Conservation (phyloP, 1,140 invertebrate genomes). For the Steinernema feltiae region DNA sequence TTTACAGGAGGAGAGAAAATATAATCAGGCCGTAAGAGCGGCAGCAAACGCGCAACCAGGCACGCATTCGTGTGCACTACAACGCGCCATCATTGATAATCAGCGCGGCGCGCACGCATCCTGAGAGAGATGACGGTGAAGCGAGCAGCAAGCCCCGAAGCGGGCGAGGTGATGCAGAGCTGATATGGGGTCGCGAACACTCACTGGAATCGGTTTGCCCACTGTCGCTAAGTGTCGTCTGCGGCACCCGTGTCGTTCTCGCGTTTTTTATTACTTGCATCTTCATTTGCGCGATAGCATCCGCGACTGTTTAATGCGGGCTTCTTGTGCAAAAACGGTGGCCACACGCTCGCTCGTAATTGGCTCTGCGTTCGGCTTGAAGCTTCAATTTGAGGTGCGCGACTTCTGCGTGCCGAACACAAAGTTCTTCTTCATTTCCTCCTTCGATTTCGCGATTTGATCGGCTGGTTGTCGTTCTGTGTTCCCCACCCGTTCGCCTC, state of each 20-base stretch:
- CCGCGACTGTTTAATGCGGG: neutral
- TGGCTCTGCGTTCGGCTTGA: no score
- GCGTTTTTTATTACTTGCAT: slow-evolving; percentile 8
- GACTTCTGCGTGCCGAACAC: neutral
- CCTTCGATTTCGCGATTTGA: slow-evolving; percentile 2
- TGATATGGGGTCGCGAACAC: slow-evolving; percentile 11
- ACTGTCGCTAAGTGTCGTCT: slow-evolving; percentile 10
- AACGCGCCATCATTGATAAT: slow-evolving; percentile 5
- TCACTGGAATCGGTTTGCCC: slow-evolving; percentile 7
- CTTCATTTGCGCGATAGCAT: neutral
- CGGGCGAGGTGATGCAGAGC: neutral
- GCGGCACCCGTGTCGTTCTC: slow-evolving; percentile 13
- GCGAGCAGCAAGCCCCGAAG: neutral
- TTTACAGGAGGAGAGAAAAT: neutral
- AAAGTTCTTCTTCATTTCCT: neutral
- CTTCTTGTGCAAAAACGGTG: neutral
- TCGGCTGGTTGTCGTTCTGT: neutral
- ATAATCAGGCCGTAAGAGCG: slow-evolving; percentile 12
- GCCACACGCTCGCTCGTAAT: no score
- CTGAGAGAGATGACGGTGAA: no score
- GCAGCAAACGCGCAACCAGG: neutral
- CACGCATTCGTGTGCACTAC: neutral
- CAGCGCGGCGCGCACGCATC: no score
- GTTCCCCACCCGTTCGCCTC: neutral
- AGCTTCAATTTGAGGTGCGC: no score